A percentile compares a stretch with the other conserved stretches of the same genome.
Conservation (phyloP, 2,113 vertebrate species). For the Sapayoa aenigma region DNA sequence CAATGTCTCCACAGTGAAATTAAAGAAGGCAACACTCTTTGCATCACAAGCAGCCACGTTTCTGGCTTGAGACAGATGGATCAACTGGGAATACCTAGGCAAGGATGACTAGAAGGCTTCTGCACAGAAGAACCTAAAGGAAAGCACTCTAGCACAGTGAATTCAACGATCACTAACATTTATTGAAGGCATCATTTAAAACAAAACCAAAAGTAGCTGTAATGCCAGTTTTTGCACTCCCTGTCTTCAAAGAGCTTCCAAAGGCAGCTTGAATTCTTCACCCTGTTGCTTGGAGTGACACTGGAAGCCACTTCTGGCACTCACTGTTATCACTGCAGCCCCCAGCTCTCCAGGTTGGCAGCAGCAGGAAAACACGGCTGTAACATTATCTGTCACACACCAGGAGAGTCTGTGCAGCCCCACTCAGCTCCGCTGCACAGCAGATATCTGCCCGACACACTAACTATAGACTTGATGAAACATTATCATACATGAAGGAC, state of each 20-base stretch:
- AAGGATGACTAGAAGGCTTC: background rate
- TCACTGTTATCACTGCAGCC: background rate
- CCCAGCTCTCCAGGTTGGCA: background rate
- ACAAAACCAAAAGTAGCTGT: background rate
- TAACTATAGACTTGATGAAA: slow-evolving; percentile 50
- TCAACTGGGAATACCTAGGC: background rate
- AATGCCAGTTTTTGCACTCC: background rate
- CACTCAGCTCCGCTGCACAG: background rate
- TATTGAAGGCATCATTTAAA: background rate
- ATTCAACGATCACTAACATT: background rate
- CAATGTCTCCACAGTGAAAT: background rate
- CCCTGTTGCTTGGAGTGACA: background rate
- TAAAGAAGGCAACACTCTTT: background rate
- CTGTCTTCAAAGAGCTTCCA: slow-evolving; percentile 18
- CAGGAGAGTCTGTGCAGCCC: background rate
- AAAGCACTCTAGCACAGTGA: background rate
- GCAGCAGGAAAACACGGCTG: background rate
- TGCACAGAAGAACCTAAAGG: background rate
- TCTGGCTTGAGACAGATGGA: background rate
- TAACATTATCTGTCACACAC: background rate
- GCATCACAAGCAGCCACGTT: background rate
- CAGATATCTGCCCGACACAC: background rate
- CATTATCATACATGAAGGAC: slow-evolving; percentile 66
- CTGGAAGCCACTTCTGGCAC: background rate
- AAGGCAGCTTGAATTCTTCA: slow-evolving; percentile 27